Conservation (phyloP, 2,113 vertebrate genomes). For the Elachura formosa region DNA sequence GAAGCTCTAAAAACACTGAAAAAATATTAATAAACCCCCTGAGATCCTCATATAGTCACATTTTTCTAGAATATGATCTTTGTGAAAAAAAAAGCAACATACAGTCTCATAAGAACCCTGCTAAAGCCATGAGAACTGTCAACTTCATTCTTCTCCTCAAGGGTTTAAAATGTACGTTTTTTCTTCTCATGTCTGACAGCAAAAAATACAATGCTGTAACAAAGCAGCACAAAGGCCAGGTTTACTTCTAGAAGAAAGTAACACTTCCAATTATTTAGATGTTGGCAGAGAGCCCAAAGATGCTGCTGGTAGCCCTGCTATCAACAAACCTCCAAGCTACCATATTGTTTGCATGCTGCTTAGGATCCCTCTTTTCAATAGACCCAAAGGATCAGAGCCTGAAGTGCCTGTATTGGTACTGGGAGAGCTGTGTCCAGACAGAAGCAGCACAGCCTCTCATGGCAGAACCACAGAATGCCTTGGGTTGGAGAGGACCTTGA, state of each 20-base stretch:
- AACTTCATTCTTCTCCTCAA: not conserved
- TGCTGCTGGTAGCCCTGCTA: not conserved
- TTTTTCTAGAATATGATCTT: not conserved
- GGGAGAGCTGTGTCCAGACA: not conserved
- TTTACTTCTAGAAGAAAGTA: constrained; percentile 1
- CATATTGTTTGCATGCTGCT: not conserved
- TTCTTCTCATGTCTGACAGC: not conserved
- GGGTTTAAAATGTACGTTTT: not conserved
- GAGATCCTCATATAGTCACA: not conserved
- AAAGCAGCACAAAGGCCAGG: constrained; percentile 24
- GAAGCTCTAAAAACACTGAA: not conserved
- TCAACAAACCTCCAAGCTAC: not conserved
- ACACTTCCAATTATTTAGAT: not conserved
- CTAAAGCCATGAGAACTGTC: not conserved
- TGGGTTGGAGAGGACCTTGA: not conserved
- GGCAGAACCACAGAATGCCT: not conserved
- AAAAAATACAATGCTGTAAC: not conserved
- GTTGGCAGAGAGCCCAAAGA: not conserved
- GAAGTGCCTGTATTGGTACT: not conserved
- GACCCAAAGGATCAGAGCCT: not conserved
- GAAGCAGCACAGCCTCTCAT: not conserved
- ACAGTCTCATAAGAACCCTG: not conserved
- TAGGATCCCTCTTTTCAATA: not conserved
- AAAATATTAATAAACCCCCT: constrained; percentile 8
- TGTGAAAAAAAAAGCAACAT: not conserved